Percentiles rank a stretch among this genome's conserved stretches.
Conservation (phyloP, 2,888 invertebrate species). For the Drosophila anceps region DNA sequence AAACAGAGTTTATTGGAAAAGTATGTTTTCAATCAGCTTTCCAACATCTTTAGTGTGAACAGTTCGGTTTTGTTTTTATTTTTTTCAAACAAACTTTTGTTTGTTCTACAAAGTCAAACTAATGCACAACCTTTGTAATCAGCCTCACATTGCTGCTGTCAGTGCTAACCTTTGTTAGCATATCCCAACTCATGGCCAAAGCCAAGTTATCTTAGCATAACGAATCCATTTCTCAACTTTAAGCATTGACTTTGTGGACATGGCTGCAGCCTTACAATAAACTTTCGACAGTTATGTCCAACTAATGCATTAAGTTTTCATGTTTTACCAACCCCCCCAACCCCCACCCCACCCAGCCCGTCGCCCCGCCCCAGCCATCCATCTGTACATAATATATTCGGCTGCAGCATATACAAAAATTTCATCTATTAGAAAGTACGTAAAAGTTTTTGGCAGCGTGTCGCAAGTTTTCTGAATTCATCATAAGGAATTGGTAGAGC, state of each 20-base stretch:
- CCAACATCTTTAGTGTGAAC: neutral
- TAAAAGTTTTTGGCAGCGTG: constrained; percentile 41
- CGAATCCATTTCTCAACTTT: neutral
- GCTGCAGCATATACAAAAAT: constrained; percentile 8
- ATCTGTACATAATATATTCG: constrained; percentile 44
- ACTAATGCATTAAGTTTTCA: constrained; percentile 18
- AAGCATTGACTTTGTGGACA: constrained; percentile 8
- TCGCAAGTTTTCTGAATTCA: constrained; percentile 39
- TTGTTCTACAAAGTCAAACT: neutral
- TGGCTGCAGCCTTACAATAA: constrained; percentile 1
- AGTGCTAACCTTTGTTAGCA: constrained; percentile 1
- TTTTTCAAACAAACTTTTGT: neutral
- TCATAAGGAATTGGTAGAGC: constrained; percentile 7
- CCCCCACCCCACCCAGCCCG: too few relatives aligned
- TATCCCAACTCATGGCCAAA: neutral
- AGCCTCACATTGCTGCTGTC: neutral
- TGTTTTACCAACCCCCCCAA: constrained; percentile 11
- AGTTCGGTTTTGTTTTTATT: neutral
- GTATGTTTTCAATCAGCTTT: too few relatives aligned
- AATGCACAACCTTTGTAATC: constrained; percentile 3
- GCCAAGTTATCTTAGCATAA: constrained; percentile 1
- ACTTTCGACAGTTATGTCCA: neutral
- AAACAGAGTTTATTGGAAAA: too few relatives aligned
- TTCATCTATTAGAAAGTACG: constrained; percentile 12
- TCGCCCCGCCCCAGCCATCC: too few relatives aligned